A percentile compares a stretch with the other conserved stretches of the same genome.
Conservation (phyloP, 2,797 vertebrate genomes). For the Smutsia gigantea region DNA sequence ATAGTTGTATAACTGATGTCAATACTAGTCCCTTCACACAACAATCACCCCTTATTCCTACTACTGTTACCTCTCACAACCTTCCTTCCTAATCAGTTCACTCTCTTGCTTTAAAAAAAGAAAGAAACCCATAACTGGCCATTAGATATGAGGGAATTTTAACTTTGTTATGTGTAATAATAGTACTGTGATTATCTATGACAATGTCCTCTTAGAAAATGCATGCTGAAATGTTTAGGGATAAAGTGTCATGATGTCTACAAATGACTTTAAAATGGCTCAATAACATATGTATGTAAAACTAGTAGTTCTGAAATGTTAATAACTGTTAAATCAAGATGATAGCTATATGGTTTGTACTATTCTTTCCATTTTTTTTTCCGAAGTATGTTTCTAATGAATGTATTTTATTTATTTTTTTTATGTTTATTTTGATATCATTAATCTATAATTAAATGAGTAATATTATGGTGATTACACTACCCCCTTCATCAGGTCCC, state of each 20-base stretch:
- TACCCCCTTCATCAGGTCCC: too few species aligned
- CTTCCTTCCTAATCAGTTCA: neutral
- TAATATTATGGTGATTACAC: too few species aligned
- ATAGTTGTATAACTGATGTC: neutral
- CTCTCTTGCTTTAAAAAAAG: neutral
- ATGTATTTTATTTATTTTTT: too few species aligned
- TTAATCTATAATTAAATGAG: too few species aligned
- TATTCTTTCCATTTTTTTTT: neutral
- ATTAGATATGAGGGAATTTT: neutral
- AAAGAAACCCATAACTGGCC: neutral
- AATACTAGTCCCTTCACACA: neutral
- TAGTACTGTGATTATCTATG: neutral
- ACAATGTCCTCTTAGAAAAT: neutral
- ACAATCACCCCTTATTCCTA: neutral
- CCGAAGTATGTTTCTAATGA: too few species aligned
- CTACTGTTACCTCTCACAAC: neutral
- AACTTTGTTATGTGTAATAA: neutral
- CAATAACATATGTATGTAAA: neutral
- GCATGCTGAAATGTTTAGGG: neutral
- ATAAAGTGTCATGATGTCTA: neutral
- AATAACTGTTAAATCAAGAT: neutral
- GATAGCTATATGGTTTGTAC: neutral
- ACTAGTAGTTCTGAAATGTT: neutral
- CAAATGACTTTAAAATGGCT: constrained; percentile 3
- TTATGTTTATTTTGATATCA: too few species aligned